Conservation (phyloP, 2,888 invertebrate species). For the Tenthredo scrophulariae region DNA sequence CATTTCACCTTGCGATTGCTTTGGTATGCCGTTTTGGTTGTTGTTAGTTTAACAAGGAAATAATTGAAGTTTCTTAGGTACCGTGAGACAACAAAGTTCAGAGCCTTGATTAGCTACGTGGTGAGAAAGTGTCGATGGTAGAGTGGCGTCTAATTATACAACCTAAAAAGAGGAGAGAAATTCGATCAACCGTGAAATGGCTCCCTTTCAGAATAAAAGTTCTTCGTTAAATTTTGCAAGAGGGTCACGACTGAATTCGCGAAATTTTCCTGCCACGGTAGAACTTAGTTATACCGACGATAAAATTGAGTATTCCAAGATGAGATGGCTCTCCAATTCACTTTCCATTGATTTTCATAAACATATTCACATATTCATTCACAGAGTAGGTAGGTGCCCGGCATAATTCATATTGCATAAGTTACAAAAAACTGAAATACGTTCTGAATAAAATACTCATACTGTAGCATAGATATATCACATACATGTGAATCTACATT, state of each 20-base stretch:
- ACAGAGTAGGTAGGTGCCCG: background rate
- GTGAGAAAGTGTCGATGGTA: slow-evolving; percentile 1
- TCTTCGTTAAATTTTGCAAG: slow-evolving; percentile 2
- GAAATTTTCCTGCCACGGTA: background rate
- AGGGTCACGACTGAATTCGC: slow-evolving; percentile 19
- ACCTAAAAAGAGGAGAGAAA: slow-evolving; percentile 21
- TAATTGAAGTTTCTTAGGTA: background rate
- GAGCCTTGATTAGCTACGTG: background rate
- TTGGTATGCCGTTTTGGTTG: background rate
- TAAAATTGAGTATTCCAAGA: background rate
- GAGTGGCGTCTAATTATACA: slow-evolving; percentile 25
- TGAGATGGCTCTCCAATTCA: slow-evolving; percentile 3
- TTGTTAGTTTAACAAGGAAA: background rate
- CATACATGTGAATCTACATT: background rate
- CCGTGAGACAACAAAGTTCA: background rate
- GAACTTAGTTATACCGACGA: background rate
- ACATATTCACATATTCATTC: background rate
- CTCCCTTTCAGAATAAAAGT: background rate
- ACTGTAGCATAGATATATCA: background rate
- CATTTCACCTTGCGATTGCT: background rate
- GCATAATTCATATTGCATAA: background rate
- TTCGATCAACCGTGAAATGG: slow-evolving; percentile 25
- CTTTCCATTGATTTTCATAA: background rate
- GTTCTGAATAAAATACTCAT: background rate
- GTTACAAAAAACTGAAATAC: background rate